Base-by-base conservation (phyloP, 35 echinoderm and acorn worm species). In the Chiridota heheva region DNA sequence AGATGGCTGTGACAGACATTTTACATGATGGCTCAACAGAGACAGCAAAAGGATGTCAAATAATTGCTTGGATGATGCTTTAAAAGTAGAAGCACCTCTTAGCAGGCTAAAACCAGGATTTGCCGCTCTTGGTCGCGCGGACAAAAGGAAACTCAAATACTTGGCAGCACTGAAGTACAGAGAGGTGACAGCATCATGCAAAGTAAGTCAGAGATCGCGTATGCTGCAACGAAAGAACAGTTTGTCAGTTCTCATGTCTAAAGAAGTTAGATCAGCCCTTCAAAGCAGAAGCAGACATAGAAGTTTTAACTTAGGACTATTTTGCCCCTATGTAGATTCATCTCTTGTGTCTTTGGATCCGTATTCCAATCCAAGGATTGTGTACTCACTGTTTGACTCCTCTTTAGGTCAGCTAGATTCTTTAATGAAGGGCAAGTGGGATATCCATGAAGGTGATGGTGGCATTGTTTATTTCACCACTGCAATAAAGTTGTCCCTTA, bases 301-400 rank as follows among this genome's bases (percentile, higher is more conserved):
- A 16, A 34, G 28, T 34, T 67, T 67, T 31, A 2, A 67, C 17
- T 67, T 67, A 7, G 63, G 63, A 34, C 16, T 27, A 27, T 67
- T 67, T 18, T 67, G 5, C 5, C 27, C 31, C 38, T 27, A 67
- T 3, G 38, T 67, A 16, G 63, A 67, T 67, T 67, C 4, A 67
- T 16, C 31, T 24, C 16, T 67, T 67, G 31, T 67, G 28, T 34
- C 31, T 67, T 27, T 27, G 28, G 28, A 34, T 30, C 31, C 31
- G 31, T 27, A 27, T 67, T 32, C 18, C 16, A 36, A 67, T 67
- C 5, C 31, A 67, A 27, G 25, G 34, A 67, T 36, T 16, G 31
- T 67, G 63, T 67, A 34, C 27, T 67, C 63, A 67, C 31, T 67
- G 12, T 36, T 34, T 36, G 63, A 67, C 38, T 27, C 28, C 28